Percentiles rank a stretch among this genome's conserved stretches.
Evolutionary conservation across 2,113 vertebrate species (phyloP).

Genomic region (Chionis minor): DNA sequence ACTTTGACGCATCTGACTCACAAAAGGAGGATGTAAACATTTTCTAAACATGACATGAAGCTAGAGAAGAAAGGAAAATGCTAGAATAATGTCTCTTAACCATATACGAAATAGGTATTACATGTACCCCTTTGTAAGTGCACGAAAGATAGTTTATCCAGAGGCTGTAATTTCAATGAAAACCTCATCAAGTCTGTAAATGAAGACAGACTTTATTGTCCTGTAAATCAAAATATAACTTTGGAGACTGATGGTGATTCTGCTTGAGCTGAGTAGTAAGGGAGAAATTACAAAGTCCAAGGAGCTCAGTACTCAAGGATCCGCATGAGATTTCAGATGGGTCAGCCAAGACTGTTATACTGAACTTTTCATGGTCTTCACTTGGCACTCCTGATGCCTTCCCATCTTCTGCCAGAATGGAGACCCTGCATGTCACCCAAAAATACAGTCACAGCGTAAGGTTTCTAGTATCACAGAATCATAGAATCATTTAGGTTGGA

Average conservation of each 20-base stretch:
- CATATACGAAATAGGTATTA: neutral
- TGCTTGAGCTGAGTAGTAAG: neutral
- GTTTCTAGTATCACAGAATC: neutral
- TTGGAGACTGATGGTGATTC: neutral
- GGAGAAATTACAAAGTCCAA: neutral
- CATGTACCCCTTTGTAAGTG: neutral
- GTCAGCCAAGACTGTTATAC: neutral
- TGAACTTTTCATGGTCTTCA: neutral
- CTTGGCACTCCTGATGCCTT: neutral
- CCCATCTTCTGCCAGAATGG: neutral
- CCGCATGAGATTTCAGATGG: neutral
- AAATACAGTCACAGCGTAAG: neutral
- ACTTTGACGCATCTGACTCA: neutral
- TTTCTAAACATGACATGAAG: neutral
- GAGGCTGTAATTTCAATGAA: neutral
- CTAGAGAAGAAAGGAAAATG: neutral
- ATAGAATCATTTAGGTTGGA: too few species aligned
- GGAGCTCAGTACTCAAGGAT: neutral
- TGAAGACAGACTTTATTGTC: neutral
- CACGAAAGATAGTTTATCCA: neutral
- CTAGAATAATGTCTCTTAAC: neutral
- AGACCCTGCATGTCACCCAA: neutral
- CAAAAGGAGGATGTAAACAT: constrained; percentile 20
- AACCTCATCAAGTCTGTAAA: neutral
- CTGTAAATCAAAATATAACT: neutral